phyloP scores from a whole-genome alignment of 1,140 invertebrate species.

The Scaptomyza graminum region DNA sequence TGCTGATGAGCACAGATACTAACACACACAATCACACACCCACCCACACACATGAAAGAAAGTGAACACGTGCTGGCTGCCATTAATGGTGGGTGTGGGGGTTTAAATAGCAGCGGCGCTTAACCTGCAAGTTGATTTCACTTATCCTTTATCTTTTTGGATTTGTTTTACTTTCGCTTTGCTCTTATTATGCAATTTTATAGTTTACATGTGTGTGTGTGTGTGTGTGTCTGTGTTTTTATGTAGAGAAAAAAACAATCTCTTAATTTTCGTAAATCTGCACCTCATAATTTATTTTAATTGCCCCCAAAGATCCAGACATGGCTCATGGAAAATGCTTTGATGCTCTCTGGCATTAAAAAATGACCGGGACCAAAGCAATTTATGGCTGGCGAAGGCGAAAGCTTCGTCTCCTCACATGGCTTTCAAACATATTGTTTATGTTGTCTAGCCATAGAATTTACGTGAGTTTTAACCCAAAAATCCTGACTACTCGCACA shows the following conservation, averaged over 20 bases:
- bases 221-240: constrained; percentile 31
- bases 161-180: constrained; percentile 18
- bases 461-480: constrained; percentile 60
- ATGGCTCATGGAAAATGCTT: constrained; percentile 17
- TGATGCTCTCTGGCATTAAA: constrained; percentile 58
- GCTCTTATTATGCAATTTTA: constrained; percentile 60
- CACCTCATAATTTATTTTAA: constrained; percentile 84
- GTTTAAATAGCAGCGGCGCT: constrained; percentile 40
- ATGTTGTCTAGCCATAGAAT: constrained; percentile 73
- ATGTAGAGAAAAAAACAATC: constrained; percentile 64
- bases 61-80: constrained; percentile 61
- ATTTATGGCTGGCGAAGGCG: constrained; percentile 64
- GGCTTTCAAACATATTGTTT: constrained; percentile 59
- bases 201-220: constrained; percentile 35
- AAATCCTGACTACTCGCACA: constrained; percentile 9
- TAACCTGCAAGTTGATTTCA: constrained; percentile 81
- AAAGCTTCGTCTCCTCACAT: constrained; percentile 10
- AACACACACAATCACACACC: constrained; percentile 8
- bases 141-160: constrained; percentile 65
- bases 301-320: constrained; percentile 71
- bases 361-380: constrained; percentile 72
- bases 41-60: constrained; percentile 1
- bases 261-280: constrained; percentile 83
- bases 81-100: constrained; percentile 18
- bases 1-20: constrained; percentile 64